phyloP scores from a whole-genome alignment of 2,888 invertebrate species.

The Eurois occulta region DNA sequence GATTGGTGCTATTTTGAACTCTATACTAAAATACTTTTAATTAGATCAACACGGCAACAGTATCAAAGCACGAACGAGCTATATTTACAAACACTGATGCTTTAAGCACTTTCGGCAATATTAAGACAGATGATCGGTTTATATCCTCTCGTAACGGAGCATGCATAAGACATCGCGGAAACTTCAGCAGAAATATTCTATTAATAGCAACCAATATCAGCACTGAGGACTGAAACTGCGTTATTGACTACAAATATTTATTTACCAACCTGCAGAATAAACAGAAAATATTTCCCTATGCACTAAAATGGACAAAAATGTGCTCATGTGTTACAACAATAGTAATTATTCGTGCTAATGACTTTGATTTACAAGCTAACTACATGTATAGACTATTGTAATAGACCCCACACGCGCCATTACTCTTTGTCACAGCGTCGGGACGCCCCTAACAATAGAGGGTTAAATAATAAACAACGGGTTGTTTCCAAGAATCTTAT shows the following conservation, averaged over 20 bases:
- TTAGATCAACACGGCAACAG: constrained; percentile 39
- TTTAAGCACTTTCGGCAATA: constrained; percentile 58
- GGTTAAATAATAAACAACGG: constrained; percentile 72
- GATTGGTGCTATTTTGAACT: constrained; percentile 7
- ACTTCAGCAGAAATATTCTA: constrained; percentile 37
- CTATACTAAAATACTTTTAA: constrained; percentile 34
- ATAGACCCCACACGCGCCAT: constrained; percentile 63
- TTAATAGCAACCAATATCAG: constrained; percentile 21
- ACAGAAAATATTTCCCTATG: background rate
- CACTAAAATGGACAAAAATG: background rate
- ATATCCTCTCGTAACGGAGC: constrained; percentile 45
- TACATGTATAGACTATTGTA: constrained; percentile 68
- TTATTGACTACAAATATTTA: constrained; percentile 19
- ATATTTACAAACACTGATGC: constrained; percentile 63
- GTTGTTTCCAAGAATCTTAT: constrained; percentile 66
- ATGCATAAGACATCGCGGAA: constrained; percentile 52
- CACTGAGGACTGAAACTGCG: background rate
- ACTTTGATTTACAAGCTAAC: constrained; percentile 72
- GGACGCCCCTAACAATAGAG: constrained; percentile 66
- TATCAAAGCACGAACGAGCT: constrained; percentile 56
- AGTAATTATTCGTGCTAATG: constrained; percentile 60
- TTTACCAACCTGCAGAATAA: constrained; percentile 7
- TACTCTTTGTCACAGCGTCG: constrained; percentile 68
- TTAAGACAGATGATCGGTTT: constrained; percentile 56
- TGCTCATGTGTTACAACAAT: constrained; percentile 25